A percentile compares a stretch with the other conserved stretches of the same genome.
These are phyloP conservation scores for Marisa cornuarietis DNA, from an alignment of 1,140 invertebrate species.

Conservation along the genomic window DNA sequence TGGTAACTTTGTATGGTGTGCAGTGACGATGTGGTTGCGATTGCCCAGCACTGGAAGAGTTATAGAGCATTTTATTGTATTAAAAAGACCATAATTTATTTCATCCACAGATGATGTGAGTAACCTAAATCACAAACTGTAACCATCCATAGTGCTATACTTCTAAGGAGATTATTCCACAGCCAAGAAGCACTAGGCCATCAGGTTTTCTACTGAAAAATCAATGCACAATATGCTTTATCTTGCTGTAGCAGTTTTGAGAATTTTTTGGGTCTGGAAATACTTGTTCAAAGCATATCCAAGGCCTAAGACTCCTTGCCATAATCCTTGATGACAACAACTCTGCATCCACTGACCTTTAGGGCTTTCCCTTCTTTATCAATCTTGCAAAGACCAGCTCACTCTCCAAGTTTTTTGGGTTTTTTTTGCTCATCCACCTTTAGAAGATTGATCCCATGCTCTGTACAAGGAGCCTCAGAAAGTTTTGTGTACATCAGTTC, in stretches of 20 bases:
- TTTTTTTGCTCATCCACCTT: constrained; percentile 74
- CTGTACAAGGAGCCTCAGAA: constrained; percentile 97
- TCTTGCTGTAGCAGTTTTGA: constrained; percentile 25
- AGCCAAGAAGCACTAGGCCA: too few relatives aligned
- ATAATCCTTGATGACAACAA: constrained; percentile 92
- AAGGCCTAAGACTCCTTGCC: constrained; percentile 94
- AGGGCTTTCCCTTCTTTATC: constrained; percentile 98
- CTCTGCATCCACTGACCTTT: constrained; percentile 98
- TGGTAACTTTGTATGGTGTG: too few relatives aligned
- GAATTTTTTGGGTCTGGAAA: constrained; percentile 72
- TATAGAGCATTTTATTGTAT: too few relatives aligned
- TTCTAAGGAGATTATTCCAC: too few relatives aligned
- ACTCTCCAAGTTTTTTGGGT: constrained; percentile 98
- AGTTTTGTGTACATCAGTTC: constrained; percentile 97
- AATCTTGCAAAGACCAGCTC: constrained; percentile 98
- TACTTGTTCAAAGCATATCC: constrained; percentile 92
- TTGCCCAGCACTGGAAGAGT: too few relatives aligned
- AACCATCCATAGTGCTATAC: too few relatives aligned
- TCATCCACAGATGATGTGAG: too few relatives aligned
- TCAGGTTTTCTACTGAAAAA: too few relatives aligned
- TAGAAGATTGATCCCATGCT: constrained; percentile 96
- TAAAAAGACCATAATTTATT: too few relatives aligned
- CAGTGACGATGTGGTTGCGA: too few relatives aligned
- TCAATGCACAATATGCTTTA: too few relatives aligned
- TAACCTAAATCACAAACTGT: too few relatives aligned